phyloP scores from a whole-genome alignment of 2,888 invertebrate species.

The Zootermopsis nevadensis region DNA sequence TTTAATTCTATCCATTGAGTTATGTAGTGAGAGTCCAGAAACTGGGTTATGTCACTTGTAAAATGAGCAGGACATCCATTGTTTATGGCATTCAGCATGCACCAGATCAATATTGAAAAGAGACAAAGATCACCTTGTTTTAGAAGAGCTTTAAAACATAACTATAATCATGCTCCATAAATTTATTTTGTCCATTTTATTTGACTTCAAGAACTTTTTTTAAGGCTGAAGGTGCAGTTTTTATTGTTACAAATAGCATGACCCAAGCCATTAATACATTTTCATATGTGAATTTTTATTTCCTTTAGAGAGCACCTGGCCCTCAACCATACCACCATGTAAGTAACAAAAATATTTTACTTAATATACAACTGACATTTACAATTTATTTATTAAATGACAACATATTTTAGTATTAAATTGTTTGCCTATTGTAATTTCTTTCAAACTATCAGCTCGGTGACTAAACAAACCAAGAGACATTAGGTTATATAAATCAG shows the following conservation, averaged over 20 bases:
- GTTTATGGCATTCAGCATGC: too few species aligned
- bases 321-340: constrained; percentile 2
- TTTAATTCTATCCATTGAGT: too few species aligned
- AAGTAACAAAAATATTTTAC: background rate
- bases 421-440: background rate
- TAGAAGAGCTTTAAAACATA: too few species aligned
- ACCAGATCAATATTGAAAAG: too few species aligned
- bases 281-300: background rate
- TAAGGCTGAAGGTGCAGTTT: background rate
- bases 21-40: too few species aligned
- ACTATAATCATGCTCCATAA: too few species aligned
- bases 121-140: too few species aligned
- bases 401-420: background rate
- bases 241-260: background rate
- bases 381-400: background rate
- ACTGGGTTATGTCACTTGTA: too few species aligned
- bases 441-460: background rate
- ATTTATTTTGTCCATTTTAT: too few species aligned
- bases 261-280: background rate
- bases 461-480: background rate
- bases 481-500: background rate
- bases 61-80: too few species aligned
- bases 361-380: background rate
- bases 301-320: constrained; percentile 9
- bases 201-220: background rate